Evolutionary conservation across 2,113 vertebrate species (phyloP).

Genomic region (Hyperopisus bebe): DNA sequence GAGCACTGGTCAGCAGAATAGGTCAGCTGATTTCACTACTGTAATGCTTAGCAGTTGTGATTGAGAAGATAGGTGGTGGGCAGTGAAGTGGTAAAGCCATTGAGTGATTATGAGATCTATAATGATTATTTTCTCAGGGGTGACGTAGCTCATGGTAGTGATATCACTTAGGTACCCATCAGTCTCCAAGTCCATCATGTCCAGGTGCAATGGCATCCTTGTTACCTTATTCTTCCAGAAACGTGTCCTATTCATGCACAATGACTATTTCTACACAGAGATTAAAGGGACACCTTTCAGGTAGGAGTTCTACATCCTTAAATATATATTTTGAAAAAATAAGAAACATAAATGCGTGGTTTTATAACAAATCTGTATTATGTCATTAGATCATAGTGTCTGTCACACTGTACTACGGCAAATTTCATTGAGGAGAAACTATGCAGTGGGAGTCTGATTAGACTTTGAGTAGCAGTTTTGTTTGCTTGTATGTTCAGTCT

Average conservation of each 20-base stretch:
- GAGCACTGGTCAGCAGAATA: background rate
- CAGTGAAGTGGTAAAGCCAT: background rate
- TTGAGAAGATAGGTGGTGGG: background rate
- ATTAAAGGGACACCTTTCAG: conserved; percentile 98
- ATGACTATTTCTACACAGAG: conserved; percentile 98
- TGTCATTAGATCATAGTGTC: background rate
- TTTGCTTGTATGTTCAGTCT: conserved; percentile 68
- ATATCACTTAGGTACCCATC: background rate
- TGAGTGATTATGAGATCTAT: background rate
- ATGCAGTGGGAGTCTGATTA: background rate
- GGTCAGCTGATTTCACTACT: background rate
- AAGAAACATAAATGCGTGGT: background rate
- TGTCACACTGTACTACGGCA: background rate
- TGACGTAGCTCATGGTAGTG: background rate
- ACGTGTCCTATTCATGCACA: conserved; percentile 94
- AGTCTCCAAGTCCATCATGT: background rate
- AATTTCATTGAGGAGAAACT: background rate
- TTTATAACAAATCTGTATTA: background rate
- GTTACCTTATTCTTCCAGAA: conserved; percentile 61
- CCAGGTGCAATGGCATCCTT: background rate
- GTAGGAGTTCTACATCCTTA: conserved; percentile 51
- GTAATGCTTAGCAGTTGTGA: background rate
- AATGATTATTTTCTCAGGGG: background rate
- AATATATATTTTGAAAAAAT: background rate
- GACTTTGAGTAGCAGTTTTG: background rate